Evolutionary conservation across 2,888 invertebrate genomes (phyloP).

Genomic region (Rotaria macrura): DNA sequence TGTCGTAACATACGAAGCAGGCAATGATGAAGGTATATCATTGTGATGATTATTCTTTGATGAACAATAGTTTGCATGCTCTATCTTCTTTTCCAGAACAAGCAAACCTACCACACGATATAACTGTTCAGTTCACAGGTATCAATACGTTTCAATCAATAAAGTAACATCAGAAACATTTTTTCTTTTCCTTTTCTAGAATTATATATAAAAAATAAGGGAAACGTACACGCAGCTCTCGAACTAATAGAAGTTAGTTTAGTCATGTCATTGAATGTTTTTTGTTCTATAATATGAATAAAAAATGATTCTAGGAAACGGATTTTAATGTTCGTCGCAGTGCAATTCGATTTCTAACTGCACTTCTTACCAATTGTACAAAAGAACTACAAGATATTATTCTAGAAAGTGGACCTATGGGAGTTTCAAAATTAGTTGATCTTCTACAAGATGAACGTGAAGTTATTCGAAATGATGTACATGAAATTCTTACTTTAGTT

Average conservation of each 20-base stretch:
- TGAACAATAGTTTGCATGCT: no score
- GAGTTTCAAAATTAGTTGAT: slow-evolving; percentile 92
- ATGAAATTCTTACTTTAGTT: no score
- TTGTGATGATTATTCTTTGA: no score
- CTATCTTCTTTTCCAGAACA: not conserved
- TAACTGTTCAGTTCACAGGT: slow-evolving; percentile 60
- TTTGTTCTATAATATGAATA: no score
- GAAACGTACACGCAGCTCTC: slow-evolving; percentile 70
- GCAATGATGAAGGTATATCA: slow-evolving; percentile 35
- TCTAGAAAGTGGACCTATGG: slow-evolving; percentile 59
- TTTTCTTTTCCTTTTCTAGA: slow-evolving; percentile 54
- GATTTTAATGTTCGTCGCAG: slow-evolving; percentile 84
- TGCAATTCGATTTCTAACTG: slow-evolving; percentile 74
- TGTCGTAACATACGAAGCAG: slow-evolving; percentile 58
- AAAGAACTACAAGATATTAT: slow-evolving; percentile 56
- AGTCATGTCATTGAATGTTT: not conserved
- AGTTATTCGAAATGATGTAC: slow-evolving; percentile 83
- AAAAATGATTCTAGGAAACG: slow-evolving; percentile 60
- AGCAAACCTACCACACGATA: slow-evolving; percentile 41
- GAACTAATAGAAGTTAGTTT: slow-evolving; percentile 60
- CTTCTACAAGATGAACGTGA: slow-evolving; percentile 81
- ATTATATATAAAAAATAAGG: slow-evolving; percentile 80
- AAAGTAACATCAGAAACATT: no score
- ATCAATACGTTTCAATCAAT: not conserved
- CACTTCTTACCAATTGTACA: slow-evolving; percentile 65